Conservation (phyloP, 1,140 invertebrate genomes). For the Nasonia longicornis region DNA sequence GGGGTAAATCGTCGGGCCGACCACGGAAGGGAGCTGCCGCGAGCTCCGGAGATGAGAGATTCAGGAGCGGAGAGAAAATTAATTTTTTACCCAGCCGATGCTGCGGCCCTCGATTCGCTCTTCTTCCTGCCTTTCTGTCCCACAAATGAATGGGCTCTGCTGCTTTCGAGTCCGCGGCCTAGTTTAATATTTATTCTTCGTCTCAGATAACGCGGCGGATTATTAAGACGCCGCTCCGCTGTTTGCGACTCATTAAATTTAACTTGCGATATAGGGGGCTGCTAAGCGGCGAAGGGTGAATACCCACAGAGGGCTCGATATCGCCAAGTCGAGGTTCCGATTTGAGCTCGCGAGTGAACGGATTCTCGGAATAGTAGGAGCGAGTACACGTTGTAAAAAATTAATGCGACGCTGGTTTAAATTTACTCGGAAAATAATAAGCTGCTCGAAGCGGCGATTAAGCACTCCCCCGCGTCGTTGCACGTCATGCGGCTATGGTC, state of each 20-base stretch:
- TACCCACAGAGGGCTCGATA: neutral
- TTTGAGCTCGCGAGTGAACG: neutral
- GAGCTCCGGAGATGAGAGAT: constrained; percentile 5
- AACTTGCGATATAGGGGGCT: too few species aligned
- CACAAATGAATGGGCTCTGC: neutral
- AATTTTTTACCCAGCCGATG: neutral
- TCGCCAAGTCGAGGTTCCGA: neutral
- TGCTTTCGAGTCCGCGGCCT: neutral
- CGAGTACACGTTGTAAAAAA: neutral
- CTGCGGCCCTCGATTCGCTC: neutral
- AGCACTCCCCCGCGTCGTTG: too few species aligned
- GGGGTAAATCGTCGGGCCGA: neutral
- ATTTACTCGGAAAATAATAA: neutral
- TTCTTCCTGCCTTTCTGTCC: neutral
- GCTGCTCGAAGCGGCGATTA: neutral
- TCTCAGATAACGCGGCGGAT: too few species aligned
- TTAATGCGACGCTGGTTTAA: neutral
- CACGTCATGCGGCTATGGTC: neutral
- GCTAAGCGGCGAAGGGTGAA: too few species aligned
- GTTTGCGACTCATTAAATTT: too few species aligned
- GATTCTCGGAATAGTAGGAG: neutral
- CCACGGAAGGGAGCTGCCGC: neutral
- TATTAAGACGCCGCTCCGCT: too few species aligned
- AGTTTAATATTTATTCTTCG: too few species aligned
- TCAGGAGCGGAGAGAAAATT: constrained; percentile 1